These are phyloP conservation scores for Casuarius casuarius DNA, from an alignment of 2,113 vertebrate genomes.

Conservation along the genomic window DNA sequence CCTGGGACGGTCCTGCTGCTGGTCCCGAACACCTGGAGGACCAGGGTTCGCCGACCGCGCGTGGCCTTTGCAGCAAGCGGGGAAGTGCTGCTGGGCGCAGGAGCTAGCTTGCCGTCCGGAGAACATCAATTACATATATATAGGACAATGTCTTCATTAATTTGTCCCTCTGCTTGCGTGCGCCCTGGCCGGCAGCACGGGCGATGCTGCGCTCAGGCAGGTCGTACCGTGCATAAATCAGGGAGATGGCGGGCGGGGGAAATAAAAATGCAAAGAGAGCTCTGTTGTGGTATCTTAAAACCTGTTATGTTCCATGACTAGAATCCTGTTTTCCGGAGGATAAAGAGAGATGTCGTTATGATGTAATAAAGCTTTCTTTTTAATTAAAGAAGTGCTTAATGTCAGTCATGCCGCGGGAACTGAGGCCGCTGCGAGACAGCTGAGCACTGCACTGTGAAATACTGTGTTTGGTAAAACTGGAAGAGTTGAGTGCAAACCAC, in stretches of 20 bases:
- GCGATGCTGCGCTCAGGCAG: no score
- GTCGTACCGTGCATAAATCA: accelerated
- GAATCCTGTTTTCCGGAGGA: not conserved
- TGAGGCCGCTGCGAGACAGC: not conserved
- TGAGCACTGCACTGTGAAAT: not conserved
- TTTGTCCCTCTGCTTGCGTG: not conserved
- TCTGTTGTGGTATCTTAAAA: not conserved
- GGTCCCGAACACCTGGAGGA: no score
- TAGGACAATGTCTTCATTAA: not conserved
- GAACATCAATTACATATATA: not conserved
- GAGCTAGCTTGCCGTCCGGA: no score
- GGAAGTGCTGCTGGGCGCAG: not conserved
- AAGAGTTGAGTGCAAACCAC: not conserved
- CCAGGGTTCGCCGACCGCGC: not conserved
- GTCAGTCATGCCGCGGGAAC: not conserved
- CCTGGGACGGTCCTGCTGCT: accelerated
- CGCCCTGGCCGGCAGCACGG: no score
- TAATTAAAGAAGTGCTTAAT: not conserved
- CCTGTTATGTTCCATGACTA: not conserved
- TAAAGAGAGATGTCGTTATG: not conserved
- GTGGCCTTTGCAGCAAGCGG: not conserved
- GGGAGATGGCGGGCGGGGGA: accelerated
- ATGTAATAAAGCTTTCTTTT: accelerated
- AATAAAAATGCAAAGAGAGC: not conserved
- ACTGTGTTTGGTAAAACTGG: not conserved